Evolutionary conservation across 37 sponge, comb jelly and placozoan species (phyloP).

Genomic region (Chondrilla cf. caribensis): DNA sequence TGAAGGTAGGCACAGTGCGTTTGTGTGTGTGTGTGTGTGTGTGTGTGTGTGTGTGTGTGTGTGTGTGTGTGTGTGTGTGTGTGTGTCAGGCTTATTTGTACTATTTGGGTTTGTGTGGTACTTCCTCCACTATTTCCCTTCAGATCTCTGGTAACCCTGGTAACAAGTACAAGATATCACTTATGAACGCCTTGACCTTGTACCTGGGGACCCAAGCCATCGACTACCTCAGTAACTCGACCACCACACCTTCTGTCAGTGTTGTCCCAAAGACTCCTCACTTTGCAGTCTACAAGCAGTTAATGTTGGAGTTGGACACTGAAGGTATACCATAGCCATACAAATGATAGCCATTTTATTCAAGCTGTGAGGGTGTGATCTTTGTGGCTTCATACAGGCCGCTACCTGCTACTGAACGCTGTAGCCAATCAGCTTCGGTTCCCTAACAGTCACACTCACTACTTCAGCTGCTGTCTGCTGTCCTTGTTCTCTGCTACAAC

Average conservation of each 20-base stretch:
- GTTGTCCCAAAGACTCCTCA: slow-evolving; percentile 92
- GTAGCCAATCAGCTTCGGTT: slow-evolving; percentile 98
- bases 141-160: slow-evolving; percentile 80
- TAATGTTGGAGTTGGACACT: slow-evolving; percentile 92
- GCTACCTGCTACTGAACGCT: slow-evolving; percentile 97
- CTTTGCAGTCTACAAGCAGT: slow-evolving; percentile 94
- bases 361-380: not conserved
- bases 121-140: not conserved
- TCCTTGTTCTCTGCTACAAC: slow-evolving; percentile 92
- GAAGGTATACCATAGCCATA: slow-evolving; percentile 69
- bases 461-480: slow-evolving; percentile 96
- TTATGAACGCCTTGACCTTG: slow-evolving; percentile 95
- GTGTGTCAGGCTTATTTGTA: not conserved
- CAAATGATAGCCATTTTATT: not conserved
- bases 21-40: too few relatives aligned
- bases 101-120: too few relatives aligned
- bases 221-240: slow-evolving; percentile 71
- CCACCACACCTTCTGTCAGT: slow-evolving; percentile 72
- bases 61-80: not conserved
- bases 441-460: slow-evolving; percentile 99
- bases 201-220: slow-evolving; percentile 95
- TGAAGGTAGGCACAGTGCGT: not conserved
- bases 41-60: too few relatives aligned
- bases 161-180: slow-evolving; percentile 89
- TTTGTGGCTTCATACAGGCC: slow-evolving; percentile 74